A percentile compares a stretch with the other conserved stretches of the same genome.
Conservation (phyloP, 2,113 vertebrate genomes). For the Corynorhinus townsendii region DNA sequence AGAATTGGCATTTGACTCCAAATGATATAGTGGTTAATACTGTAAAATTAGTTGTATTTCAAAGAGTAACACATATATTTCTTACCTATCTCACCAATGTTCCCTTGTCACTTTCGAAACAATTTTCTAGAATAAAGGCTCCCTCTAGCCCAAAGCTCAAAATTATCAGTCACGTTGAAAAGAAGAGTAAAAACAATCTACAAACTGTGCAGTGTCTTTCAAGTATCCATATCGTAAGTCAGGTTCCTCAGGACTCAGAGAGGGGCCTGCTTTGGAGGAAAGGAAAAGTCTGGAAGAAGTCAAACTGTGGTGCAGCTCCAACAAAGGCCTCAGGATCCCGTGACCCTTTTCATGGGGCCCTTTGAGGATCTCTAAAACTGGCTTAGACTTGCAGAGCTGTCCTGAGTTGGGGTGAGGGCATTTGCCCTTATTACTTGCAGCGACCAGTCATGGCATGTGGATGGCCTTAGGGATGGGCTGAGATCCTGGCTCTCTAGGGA, state of each 20-base stretch:
- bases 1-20: not conserved
- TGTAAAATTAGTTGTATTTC: conserved; percentile 35
- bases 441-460: not conserved
- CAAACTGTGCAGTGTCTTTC: not conserved
- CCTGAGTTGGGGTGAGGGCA: not conserved
- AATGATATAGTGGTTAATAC: not conserved
- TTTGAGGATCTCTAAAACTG: not conserved
- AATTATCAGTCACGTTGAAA: not conserved
- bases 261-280: not conserved
- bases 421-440: not conserved
- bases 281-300: not conserved
- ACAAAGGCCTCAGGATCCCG: not conserved
- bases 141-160: not conserved
- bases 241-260: not conserved
- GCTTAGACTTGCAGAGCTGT: not conserved
- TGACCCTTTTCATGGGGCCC: not conserved
- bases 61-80: not conserved
- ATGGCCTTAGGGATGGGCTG: not conserved
- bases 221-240: not conserved
- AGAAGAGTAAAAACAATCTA: not conserved
- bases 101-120: not conserved
- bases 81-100: not conserved
- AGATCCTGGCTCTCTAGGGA: not conserved
- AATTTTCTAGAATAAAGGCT: conserved; percentile 33
- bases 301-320: not conserved